Evolutionary conservation across 1,140 invertebrate species (phyloP), one percentile per base, ranked within the genome.

Genomic region (Alviniconcha marisindica): DNA sequence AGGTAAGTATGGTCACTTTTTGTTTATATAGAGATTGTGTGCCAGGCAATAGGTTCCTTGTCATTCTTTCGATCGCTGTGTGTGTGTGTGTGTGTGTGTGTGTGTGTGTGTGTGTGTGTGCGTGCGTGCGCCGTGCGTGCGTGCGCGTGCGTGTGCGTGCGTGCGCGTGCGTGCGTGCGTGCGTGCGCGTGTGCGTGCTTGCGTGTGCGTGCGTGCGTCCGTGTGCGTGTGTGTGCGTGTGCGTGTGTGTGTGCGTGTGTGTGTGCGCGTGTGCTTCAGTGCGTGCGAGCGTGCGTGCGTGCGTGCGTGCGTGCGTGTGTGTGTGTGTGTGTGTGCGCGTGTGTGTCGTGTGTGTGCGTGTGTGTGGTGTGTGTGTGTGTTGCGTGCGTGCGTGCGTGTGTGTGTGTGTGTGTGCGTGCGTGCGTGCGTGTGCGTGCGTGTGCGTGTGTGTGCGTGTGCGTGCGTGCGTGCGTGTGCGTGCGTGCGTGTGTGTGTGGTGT

Each of bases 231-330:
- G 54, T 60, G 54, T 60, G 54, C 28, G 54, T 60, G 54, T 60
- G 54, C 28, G 54, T 60, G 54, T 60, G 54, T 60, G 54, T 60
- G 54, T 60, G 4, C 28, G n/a, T n/a, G n/a, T n/a, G n/a, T n/a
- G n/a, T n/a, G n/a, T n/a, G n/a, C n/a, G n/a, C n/a, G n/a, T n/a
- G n/a, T n/a, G n/a, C n/a, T n/a, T n/a, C n/a, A 15, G 10, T 56
- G 18, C 33, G 60, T 14, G 69, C 36, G 69, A 10, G 15, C 36
- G 69, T 38, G 69, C 18, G 69, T 73, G 69, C 18, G 69, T 73
- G 69, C 33, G 69, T 73, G 69, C 33, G 69, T 73, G 71, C n/a
- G 54, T 60, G 54, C 28, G 54, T 60, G 54, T 60, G 54, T 60
- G 54, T 60, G 54, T 60, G 54, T 60, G 54, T 60, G 54, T 60